Conservation (phyloP, 2,888 invertebrate species). For the Isotomurus palustris region DNA sequence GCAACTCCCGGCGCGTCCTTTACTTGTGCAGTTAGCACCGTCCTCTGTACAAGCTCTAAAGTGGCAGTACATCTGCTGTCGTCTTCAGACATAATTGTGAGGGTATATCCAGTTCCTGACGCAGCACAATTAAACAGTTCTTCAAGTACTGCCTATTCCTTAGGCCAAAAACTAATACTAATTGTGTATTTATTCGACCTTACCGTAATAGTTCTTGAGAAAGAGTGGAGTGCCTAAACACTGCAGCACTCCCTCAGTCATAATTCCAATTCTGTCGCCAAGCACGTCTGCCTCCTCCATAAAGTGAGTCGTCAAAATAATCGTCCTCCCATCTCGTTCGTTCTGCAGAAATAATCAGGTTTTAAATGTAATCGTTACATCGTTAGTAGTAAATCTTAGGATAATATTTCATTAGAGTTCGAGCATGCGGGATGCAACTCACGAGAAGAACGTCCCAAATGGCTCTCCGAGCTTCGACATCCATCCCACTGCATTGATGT, state of each 20-base stretch:
- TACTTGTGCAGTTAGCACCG: constrained; percentile 62
- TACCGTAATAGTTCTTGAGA: constrained; percentile 65
- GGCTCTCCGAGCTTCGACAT: constrained; percentile 55
- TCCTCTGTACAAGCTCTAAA: constrained; percentile 52
- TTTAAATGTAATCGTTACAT: too few species aligned
- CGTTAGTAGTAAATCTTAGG: too few species aligned
- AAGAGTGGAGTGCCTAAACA: constrained; percentile 77
- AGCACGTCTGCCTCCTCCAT: constrained; percentile 94
- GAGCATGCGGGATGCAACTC: too few species aligned
- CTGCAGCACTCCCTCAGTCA: constrained; percentile 66
- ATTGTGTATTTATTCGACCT: too few species aligned
- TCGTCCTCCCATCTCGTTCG: constrained; percentile 65
- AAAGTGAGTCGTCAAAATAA: constrained; percentile 86
- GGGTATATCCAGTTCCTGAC: constrained; percentile 18
- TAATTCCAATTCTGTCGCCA: constrained; percentile 82
- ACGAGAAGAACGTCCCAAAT: constrained; percentile 31
- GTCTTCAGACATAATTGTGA: constrained; percentile 4
- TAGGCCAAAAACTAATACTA: too few species aligned
- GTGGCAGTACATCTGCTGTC: constrained; percentile 50
- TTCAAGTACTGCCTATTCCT: not conserved
- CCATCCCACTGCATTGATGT: constrained; percentile 48
- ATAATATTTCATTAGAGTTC: too few species aligned
- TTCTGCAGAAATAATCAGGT: not conserved
- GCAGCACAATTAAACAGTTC: not conserved
- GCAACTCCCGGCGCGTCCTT: constrained; percentile 4